Conservation (phyloP, 1,140 invertebrate species). For the Acromyrmex echinatior region DNA sequence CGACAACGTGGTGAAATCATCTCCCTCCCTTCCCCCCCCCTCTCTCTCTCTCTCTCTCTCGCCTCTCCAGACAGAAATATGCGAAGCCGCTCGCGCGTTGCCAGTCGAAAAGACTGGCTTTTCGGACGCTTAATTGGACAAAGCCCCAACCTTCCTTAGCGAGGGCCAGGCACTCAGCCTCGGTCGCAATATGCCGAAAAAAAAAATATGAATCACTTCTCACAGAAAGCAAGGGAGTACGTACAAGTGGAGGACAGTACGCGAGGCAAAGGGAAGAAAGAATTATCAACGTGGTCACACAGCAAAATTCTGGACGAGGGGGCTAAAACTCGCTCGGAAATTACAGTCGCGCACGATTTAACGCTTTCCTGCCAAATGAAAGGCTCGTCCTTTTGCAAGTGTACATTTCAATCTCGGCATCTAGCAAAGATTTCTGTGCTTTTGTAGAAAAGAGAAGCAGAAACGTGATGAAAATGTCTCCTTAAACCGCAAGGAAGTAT, state of each 20-base stretch:
- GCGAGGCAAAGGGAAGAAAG: constrained; percentile 52
- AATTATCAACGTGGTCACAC: constrained; percentile 73
- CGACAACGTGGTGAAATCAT: constrained; percentile 63
- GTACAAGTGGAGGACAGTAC: constrained; percentile 66
- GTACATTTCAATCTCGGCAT: constrained; percentile 30
- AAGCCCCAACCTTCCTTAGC: constrained; percentile 83
- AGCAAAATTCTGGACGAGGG: constrained; percentile 60
- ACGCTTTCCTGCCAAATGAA: background rate
- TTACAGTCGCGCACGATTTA: background rate
- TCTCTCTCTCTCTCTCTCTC: constrained; percentile 49
- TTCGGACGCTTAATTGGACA: constrained; percentile 86
- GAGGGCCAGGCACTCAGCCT: constrained; percentile 78
- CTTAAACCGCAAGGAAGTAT: constrained; percentile 45
- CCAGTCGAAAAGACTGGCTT: constrained; percentile 78
- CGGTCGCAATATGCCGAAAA: constrained; percentile 83
- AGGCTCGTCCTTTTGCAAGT: background rate
- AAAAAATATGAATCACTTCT: constrained; percentile 82
- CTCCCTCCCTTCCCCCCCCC: constrained; percentile 18
- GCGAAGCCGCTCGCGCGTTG: constrained; percentile 78
- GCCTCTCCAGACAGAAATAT: constrained; percentile 84
- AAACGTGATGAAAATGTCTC: constrained; percentile 25
- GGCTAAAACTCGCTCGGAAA: constrained; percentile 59
- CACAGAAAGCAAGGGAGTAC: constrained; percentile 68
- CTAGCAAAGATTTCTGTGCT: background rate
- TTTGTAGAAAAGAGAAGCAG: background rate